Evolutionary conservation across 2,888 invertebrate genomes (phyloP).

Genomic region (Hirtodrosophila alboralis): DNA sequence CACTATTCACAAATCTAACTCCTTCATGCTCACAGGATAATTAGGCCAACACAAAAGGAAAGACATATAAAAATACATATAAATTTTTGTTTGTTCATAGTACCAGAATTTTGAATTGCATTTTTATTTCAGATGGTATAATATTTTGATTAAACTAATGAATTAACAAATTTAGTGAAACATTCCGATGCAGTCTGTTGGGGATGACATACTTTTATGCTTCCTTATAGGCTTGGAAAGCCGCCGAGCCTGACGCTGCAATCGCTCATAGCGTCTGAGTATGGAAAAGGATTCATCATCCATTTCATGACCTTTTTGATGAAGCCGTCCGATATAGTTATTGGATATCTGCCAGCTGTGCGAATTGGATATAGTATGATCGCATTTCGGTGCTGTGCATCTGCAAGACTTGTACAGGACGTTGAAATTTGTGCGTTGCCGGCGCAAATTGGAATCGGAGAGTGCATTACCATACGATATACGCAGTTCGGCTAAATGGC

Average conservation of each 20-base stretch:
- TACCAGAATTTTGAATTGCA: too few relatives aligned
- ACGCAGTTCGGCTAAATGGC: conserved; percentile 31
- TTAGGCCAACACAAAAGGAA: too few relatives aligned
- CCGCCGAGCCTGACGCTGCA: conserved; percentile 36
- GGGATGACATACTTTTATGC: too few relatives aligned
- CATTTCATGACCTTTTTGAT: neutral
- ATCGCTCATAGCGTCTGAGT: conserved; percentile 19
- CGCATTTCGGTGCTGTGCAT: neutral
- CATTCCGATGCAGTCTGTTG: neutral
- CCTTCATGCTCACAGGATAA: too few relatives aligned
- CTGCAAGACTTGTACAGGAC: neutral
- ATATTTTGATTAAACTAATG: too few relatives aligned
- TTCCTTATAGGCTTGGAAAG: too few relatives aligned
- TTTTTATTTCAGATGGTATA: too few relatives aligned
- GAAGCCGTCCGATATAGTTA: neutral
- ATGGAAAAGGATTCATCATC: neutral
- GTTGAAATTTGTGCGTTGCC: neutral
- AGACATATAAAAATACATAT: too few relatives aligned
- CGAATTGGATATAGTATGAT: conserved; percentile 12
- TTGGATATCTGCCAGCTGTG: conserved; percentile 34
- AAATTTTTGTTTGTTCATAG: too few relatives aligned
- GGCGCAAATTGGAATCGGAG: conserved; percentile 36
- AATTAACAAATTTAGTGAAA: neutral
- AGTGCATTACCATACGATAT: conserved; percentile 46
- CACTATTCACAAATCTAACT: too few relatives aligned